Evolutionary conservation across 1,140 invertebrate genomes (phyloP).

Genomic region (Pantala flavescens): DNA sequence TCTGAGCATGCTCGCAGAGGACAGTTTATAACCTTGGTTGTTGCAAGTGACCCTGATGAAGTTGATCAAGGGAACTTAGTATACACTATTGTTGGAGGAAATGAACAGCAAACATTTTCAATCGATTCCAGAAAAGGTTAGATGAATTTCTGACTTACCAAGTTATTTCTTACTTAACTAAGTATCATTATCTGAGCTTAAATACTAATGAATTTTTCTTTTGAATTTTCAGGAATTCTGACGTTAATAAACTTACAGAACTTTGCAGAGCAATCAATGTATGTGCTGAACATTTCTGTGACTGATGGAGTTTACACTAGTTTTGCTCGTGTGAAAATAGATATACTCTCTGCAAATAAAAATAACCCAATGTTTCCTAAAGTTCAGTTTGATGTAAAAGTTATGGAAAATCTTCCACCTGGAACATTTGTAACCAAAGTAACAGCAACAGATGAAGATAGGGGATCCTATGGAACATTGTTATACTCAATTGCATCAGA

Average conservation of each 20-base stretch:
- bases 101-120: slow-evolving; percentile 70
- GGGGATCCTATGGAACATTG: slow-evolving; percentile 65
- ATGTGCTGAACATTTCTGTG: slow-evolving; percentile 74
- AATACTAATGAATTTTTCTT: slow-evolving; percentile 19
- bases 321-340: slow-evolving; percentile 68
- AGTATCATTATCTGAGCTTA: background rate
- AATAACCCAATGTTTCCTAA: slow-evolving; percentile 68
- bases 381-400: slow-evolving; percentile 58
- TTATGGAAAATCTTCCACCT: slow-evolving; percentile 69
- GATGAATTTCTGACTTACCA: background rate
- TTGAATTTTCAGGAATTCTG: slow-evolving; percentile 43
- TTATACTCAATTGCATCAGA: slow-evolving; percentile 74
- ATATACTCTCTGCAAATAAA: slow-evolving; percentile 67
- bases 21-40: slow-evolving; percentile 78
- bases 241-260: slow-evolving; percentile 54
- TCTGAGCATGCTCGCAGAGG: slow-evolving; percentile 72
- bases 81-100: slow-evolving; percentile 76
- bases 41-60: slow-evolving; percentile 75
- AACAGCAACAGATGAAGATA: slow-evolving; percentile 69
- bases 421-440: slow-evolving; percentile 63
- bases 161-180: slow-evolving; percentile 11
- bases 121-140: slow-evolving; percentile 58
- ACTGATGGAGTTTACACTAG: slow-evolving; percentile 85
- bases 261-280: slow-evolving; percentile 48
- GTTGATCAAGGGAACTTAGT: slow-evolving; percentile 59